phyloP scores from a whole-genome alignment of 2,888 invertebrate species.

The Therioaphis trifolii region DNA sequence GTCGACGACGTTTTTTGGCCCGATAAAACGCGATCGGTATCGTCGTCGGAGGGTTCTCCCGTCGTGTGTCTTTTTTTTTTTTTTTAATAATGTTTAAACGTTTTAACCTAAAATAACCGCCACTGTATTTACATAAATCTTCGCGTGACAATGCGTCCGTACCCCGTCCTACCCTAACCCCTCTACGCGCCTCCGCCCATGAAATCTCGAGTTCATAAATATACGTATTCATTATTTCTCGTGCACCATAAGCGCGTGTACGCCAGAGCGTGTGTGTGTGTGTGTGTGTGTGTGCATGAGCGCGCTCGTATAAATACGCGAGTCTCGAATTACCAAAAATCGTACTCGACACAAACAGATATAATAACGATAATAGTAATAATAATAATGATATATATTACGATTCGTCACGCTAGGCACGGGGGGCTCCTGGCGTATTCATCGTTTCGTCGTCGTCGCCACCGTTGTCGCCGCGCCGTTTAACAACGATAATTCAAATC shows the following conservation, averaged over 20 bases:
- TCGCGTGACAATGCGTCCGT: conserved; percentile 29
- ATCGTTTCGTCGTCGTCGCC: background rate
- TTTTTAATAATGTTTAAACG: conserved; percentile 49
- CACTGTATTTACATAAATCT: conserved; percentile 31
- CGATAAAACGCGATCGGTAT: conserved; percentile 19
- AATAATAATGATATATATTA: background rate
- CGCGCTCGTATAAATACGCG: no score
- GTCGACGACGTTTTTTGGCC: background rate
- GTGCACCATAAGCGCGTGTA: no score
- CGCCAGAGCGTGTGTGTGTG: background rate
- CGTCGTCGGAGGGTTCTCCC: background rate
- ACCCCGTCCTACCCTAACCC: no score
- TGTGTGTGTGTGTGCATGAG: background rate
- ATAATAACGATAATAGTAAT: background rate
- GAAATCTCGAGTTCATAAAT: conserved; percentile 14
- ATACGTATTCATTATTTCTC: background rate
- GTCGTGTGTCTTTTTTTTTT: background rate
- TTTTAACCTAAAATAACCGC: conserved; percentile 29
- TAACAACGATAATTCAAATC: conserved; percentile 34
- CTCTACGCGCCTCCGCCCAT: background rate
- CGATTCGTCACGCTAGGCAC: conserved; percentile 50
- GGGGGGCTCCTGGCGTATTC: background rate
- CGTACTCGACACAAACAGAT: conserved; percentile 52
- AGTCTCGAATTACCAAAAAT: conserved; percentile 48
- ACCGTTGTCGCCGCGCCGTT: background rate